Base-by-base conservation (phyloP, 2,797 vertebrate species). In the Typhlichthys subterraneus region DNA sequence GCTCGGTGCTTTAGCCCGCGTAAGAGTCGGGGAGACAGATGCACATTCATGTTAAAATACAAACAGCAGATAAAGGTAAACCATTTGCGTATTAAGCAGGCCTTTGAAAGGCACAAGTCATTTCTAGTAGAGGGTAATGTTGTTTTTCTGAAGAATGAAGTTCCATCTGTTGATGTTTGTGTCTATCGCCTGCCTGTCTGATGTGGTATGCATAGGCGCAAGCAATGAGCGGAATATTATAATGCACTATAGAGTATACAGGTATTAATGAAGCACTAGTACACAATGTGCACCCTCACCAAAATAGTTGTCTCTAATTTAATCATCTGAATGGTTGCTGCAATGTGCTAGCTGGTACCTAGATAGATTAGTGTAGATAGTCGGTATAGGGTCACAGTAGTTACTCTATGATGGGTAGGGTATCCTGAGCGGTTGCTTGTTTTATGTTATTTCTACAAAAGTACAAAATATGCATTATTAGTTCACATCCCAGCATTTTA, bases 91-190 rank as follows among this genome's bases (percentile, higher is more conserved):
- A 61, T 15, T 15, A 31, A 12, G 57, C 53, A 62, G 59, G 19
- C 62, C 73, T 49, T 58, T 12, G 52, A 59, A 67, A 80, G 72
- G 23, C 3, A 55, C 61, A 42, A 51, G 63, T 83, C 60, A 83
- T 80, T 67, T 73, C 61, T 19, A 51, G 47, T 42, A 11, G 12
- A 57, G 52, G 53, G 54, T 49, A 11, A 65, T 52, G 63, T 50
- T 50, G 61, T 65, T 64, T 56, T 81, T 64, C 75, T 70, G 65
- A 33, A 63, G 50, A 63, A 53, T 69, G 69, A 63, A 49, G 57
- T 14, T 58, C 52, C 71, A 60, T 48, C 70, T 62, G 60, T 63
- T 83, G 48, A 67, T 67, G 79, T 83, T 75, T 70, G 61, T 68
- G 55, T 72, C 51, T 53, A 14, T 61, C 61, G 71, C 57, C 74